Evolutionary conservation across 2,888 invertebrate genomes (phyloP), one percentile per base, ranked within the genome.

Genomic region (Rhagophthalmus giganteus): DNA sequence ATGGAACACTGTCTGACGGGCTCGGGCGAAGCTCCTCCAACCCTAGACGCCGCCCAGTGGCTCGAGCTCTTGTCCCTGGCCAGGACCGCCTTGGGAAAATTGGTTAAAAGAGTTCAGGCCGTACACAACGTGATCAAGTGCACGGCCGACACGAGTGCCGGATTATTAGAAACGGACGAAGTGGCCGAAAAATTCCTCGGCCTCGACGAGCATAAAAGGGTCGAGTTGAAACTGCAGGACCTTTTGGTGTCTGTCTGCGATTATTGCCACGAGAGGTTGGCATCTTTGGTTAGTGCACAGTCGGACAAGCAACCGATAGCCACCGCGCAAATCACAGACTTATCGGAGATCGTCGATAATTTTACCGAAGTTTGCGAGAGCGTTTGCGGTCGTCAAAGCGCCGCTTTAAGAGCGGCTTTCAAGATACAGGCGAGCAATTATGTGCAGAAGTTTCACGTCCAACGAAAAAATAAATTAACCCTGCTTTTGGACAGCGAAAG

Each of bases 221-320:
- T 93, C 4, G 82, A 81, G 53, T 78, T 79, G 7, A 88, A 87
- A 71, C 75, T 96, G 35, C 81, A 82, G 54, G 89, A 91, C 65
- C 81, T 94, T 70, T 78, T 94, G 34, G 80, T 81, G 27, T 85
- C 87, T n/a, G 83, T 94, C 30, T 93, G 92, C 71, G 91, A 94
- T 75, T 91, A 90, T 70, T 92, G 94, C 62, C 93, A 95, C 73
- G 95, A 97, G 70, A 81, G 94, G 58, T 87, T 94, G 75, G 93
- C 93, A 47, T 90, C 92, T 73, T 80, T 96, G 44, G 84, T 96
- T 48, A 86, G 88, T 33, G 87, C 88, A 2, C 87, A 85, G 74
- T 83, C 85, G 58, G 81, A 85, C 55, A 87, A 86, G 62, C 84
- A 84, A 58, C 80, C 86, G 10, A 85, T 92, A 54, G 86, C 86